Evolutionary conservation across 2,888 invertebrate species (phyloP).

Genomic region (Crioceris asparagi): DNA sequence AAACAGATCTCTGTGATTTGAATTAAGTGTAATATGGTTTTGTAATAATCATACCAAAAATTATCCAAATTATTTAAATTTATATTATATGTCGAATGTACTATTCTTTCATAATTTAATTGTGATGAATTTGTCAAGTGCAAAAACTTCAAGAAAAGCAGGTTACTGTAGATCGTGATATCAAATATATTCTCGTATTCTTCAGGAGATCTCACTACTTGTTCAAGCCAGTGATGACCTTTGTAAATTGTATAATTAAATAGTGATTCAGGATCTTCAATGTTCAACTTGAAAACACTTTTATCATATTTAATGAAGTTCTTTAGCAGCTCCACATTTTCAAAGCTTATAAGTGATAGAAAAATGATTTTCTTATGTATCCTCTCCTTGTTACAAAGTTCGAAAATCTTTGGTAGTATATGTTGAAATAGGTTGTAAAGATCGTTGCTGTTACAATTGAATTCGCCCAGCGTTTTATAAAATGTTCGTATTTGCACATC

Average conservation of each 20-base stretch:
- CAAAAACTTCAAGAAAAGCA: slow-evolving; percentile 26
- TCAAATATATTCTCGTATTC: slow-evolving; percentile 15
- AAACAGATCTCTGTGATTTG: slow-evolving; percentile 26
- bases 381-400: slow-evolving; percentile 20
- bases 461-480: no score
- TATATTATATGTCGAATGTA: slow-evolving; percentile 15
- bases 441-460: neutral
- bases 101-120: slow-evolving; percentile 19
- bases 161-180: slow-evolving; percentile 20
- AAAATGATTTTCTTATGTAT: slow-evolving; percentile 23
- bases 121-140: slow-evolving; percentile 21
- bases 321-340: slow-evolving; percentile 23
- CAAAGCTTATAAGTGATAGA: slow-evolving; percentile 23
- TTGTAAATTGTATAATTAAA: slow-evolving; percentile 31
- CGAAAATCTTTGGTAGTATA: slow-evolving; percentile 23
- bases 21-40: slow-evolving; percentile 24
- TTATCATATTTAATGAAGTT: slow-evolving; percentile 25
- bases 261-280: slow-evolving; percentile 26
- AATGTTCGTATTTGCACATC: no score
- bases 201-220: slow-evolving; percentile 24
- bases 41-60: slow-evolving; percentile 27
- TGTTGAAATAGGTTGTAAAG: no score
- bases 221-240: slow-evolving; percentile 32
- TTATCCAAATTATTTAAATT: slow-evolving; percentile 19
- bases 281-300: slow-evolving; percentile 20